These are phyloP conservation scores for Rhinogobius similis DNA, from an alignment of 2,113 vertebrate genomes.

Conservation along the genomic window DNA sequence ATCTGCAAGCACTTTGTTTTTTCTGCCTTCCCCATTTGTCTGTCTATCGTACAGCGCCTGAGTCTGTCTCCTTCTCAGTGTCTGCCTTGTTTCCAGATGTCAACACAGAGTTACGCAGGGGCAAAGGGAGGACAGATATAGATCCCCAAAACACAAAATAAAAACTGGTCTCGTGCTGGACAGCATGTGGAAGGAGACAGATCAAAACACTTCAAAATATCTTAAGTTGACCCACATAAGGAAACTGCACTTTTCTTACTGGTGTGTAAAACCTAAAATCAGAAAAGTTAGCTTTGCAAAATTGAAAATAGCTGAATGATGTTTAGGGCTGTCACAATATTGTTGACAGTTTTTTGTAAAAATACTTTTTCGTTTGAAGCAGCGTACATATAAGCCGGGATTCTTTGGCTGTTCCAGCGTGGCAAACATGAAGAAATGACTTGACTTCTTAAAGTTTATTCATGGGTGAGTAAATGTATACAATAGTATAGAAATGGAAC, in stretches of 20 bases:
- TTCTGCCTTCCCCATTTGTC: conserved; percentile 53
- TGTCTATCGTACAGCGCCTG: conserved; percentile 19
- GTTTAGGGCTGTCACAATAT: too few species aligned
- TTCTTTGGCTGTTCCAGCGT: too few species aligned
- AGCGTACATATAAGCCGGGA: too few species aligned
- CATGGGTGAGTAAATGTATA: too few species aligned
- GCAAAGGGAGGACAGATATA: conserved; percentile 19
- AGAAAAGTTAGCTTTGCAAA: not conserved
- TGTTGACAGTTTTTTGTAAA: too few species aligned
- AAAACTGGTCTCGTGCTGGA: conserved; percentile 6
- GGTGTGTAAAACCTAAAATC: not conserved
- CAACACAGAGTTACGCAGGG: conserved; percentile 17
- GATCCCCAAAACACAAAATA: conserved; percentile 22
- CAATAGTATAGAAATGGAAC: not conserved
- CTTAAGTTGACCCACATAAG: too few species aligned
- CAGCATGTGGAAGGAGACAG: not conserved
- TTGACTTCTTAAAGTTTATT: too few species aligned
- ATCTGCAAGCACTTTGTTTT: conserved; percentile 59
- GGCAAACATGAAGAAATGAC: too few species aligned
- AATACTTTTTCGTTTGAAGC: too few species aligned
- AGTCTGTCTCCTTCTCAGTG: conserved; percentile 32
- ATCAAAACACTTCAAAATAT: not conserved
- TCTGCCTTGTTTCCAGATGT: conserved; percentile 26
- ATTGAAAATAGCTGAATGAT: not conserved
- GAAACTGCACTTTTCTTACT: not conserved